Conservation (phyloP, 2,113 vertebrate genomes). For the Sinocyclocheilus grahami region DNA sequence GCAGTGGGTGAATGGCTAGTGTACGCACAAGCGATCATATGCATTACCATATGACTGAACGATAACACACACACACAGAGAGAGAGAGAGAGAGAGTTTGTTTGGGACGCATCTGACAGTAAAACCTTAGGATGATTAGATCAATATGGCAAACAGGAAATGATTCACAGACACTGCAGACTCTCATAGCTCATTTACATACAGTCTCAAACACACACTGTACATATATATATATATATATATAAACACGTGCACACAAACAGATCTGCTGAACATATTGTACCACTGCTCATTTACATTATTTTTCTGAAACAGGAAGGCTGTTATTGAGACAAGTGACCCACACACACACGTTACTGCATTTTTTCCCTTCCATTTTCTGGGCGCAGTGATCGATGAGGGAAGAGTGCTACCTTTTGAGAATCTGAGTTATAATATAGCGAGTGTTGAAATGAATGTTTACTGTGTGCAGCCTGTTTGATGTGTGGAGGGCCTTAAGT, state of each 20-base stretch:
- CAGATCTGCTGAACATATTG: slow-evolving; percentile 16
- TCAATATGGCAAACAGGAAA: slow-evolving; percentile 61
- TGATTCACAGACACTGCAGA: slow-evolving; percentile 55
- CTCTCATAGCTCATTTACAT: slow-evolving; percentile 53
- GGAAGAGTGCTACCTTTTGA: slow-evolving; percentile 30
- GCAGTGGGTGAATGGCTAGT: slow-evolving; percentile 16
- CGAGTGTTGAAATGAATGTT: slow-evolving; percentile 28
- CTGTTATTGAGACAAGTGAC: slow-evolving; percentile 16
- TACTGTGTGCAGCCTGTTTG: slow-evolving; percentile 3
- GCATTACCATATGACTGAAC: background rate
- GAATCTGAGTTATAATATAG: slow-evolving; percentile 3
- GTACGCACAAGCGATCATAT: background rate
- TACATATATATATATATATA: background rate
- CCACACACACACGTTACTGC: background rate
- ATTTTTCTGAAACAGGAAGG: slow-evolving; percentile 29
- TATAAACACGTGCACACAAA: slow-evolving; percentile 35
- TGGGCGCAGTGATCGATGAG: background rate
- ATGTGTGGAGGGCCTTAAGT: slow-evolving; percentile 40
- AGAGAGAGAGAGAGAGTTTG: background rate
- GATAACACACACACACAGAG: background rate
- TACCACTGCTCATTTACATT: slow-evolving; percentile 12
- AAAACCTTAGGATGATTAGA: slow-evolving; percentile 48
- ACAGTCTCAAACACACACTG: slow-evolving; percentile 40
- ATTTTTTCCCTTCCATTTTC: slow-evolving; percentile 36
- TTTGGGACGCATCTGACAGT: slow-evolving; percentile 43